A percentile compares a stretch with the other conserved stretches of the same genome.
Conservation (phyloP, 2,113 vertebrate genomes). For the Urocitellus parryii region DNA sequence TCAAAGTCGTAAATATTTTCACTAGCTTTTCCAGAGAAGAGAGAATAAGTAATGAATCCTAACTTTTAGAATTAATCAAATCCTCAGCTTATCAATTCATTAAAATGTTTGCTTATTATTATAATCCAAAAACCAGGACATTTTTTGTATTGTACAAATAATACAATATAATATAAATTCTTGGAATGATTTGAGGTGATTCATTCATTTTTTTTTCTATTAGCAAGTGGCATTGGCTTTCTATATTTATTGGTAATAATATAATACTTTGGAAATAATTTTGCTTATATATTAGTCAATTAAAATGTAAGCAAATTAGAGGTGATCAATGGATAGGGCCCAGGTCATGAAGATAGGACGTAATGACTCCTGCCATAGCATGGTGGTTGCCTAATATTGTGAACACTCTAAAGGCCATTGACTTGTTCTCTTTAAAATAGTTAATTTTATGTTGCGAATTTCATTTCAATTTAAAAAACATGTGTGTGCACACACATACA, state of each 20-base stretch:
- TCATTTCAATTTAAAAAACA: not conserved
- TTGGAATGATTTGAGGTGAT: not conserved
- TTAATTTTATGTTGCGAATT: not conserved
- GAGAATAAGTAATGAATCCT: not conserved
- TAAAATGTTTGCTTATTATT: not conserved
- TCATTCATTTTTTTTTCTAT: not conserved
- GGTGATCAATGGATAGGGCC: not conserved
- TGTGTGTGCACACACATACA: not conserved
- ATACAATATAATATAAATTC: not conserved
- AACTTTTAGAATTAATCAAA: constrained; percentile 17
- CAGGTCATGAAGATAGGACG: not conserved
- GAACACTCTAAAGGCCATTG: not conserved
- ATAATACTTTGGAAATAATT: not conserved
- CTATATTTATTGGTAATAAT: not conserved
- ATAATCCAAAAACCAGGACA: not conserved
- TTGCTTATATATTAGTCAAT: not conserved
- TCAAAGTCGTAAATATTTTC: not conserved
- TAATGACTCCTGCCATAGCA: not conserved
- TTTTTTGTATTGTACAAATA: not conserved
- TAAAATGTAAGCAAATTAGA: constrained; percentile 3
- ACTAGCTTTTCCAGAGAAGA: not conserved
- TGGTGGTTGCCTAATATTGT: not conserved
- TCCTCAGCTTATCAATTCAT: not conserved
- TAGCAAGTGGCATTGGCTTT: not conserved
- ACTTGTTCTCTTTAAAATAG: constrained; percentile 13